Conservation (phyloP, 30 jellyfish, hydroid and myxozoan genomes). For the Chironex yamaguchii region DNA sequence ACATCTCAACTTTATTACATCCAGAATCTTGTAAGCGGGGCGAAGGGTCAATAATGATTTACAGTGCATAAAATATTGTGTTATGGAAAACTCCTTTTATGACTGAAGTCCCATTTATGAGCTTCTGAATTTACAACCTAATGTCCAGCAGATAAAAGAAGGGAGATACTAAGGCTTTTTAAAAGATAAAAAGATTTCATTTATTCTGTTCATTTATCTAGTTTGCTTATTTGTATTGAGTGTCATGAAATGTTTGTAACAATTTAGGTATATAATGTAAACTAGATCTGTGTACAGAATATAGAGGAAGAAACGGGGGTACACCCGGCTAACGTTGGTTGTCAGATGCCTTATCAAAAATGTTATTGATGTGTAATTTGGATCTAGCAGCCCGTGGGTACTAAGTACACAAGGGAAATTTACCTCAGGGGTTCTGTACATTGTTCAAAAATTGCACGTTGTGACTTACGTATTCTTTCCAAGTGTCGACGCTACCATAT, state of each 20-base stretch:
- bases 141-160: neutral
- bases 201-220: neutral
- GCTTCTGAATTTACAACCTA: neutral
- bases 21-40: conserved; percentile 1
- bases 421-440: no score
- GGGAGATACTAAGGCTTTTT: neutral
- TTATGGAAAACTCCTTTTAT: neutral
- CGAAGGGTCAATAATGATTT: neutral
- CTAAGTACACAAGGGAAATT: no score
- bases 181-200: neutral
- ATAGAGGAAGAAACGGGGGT: neutral
- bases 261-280: conserved; percentile 20
- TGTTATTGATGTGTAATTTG: neutral
- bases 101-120: conserved; percentile 1
- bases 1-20: neutral
- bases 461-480: no score
- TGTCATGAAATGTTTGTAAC: conserved; percentile 7
- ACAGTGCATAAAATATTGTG: neutral
- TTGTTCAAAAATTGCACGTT: no score
- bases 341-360: neutral
- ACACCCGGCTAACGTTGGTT: neutral
- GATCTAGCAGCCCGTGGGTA: no score
- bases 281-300: conserved; percentile 37
- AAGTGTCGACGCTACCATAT: no score
- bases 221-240: neutral